phyloP scores from a whole-genome alignment of 2,888 invertebrate species.

The Sipha maydis region DNA sequence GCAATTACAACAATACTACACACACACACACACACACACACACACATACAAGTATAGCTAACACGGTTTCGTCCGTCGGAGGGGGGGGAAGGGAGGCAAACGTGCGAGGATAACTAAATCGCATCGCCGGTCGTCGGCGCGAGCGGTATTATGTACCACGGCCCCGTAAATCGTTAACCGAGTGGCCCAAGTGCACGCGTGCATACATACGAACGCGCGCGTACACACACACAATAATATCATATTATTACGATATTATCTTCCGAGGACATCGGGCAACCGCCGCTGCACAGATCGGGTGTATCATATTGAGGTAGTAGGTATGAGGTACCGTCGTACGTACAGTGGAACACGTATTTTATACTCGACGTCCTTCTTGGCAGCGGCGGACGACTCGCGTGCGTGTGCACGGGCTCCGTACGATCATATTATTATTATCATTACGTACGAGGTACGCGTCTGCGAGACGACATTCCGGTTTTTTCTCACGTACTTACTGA shows the following conservation, averaged over 20 bases:
- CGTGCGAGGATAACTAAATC: not conserved
- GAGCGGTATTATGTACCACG: not conserved
- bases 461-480: slow-evolving; percentile 16
- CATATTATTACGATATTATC: not conserved
- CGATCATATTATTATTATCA: too few relatives aligned
- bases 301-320: not conserved
- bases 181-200: not conserved
- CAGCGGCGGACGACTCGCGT: not conserved
- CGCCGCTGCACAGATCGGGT: not conserved
- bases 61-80: not conserved
- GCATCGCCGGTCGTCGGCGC: not conserved
- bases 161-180: not conserved
- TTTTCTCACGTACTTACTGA: not conserved
- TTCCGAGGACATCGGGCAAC: slow-evolving; percentile 20
- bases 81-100: not conserved
- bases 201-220: not conserved
- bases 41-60: too few relatives aligned
- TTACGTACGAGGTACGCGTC: not conserved
- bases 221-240: not conserved
- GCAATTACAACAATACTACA: too few relatives aligned
- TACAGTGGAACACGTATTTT: too few relatives aligned
- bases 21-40: too few relatives aligned
- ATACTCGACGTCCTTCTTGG: slow-evolving; percentile 31
- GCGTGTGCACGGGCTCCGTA: not conserved
- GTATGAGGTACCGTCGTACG: too few relatives aligned